Evolutionary conservation across 2,113 vertebrate species (phyloP).

Genomic region (Choloepus hoffmanni): DNA sequence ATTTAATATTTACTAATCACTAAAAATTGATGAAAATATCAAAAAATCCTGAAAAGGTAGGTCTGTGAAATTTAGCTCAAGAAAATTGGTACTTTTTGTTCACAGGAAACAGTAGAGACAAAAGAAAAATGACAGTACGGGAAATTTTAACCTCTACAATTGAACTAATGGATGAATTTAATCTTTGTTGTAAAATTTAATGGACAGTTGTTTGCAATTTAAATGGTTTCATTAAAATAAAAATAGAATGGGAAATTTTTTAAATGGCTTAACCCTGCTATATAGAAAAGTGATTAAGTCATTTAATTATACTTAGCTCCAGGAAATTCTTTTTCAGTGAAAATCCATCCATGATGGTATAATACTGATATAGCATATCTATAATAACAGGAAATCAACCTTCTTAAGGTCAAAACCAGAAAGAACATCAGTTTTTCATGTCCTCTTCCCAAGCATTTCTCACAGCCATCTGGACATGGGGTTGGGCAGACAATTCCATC

Average conservation of each 20-base stretch:
- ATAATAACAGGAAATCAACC: not conserved
- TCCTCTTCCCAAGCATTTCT: not conserved
- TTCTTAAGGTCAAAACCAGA: not conserved
- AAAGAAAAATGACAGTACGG: not conserved
- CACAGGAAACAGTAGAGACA: not conserved
- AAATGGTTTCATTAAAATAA: slow-evolving; percentile 55
- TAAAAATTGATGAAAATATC: not conserved
- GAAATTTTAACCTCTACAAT: not conserved
- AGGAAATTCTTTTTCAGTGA: slow-evolving; percentile 46
- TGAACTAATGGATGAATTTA: slow-evolving; percentile 24
- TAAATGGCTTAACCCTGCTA: not conserved
- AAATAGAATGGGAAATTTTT: slow-evolving; percentile 38
- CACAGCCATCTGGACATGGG: not conserved
- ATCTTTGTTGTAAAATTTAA: slow-evolving; percentile 52
- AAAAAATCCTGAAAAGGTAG: not conserved
- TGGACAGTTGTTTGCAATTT: slow-evolving; percentile 15
- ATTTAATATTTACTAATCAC: not conserved
- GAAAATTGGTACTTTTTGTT: not conserved
- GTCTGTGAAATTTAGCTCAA: not conserved
- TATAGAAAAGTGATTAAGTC: slow-evolving; percentile 59
- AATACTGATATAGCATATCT: not conserved
- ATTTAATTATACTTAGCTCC: slow-evolving; percentile 60
- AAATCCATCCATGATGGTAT: not conserved
- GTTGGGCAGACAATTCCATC: not conserved
- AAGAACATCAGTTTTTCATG: not conserved